Evolutionary conservation across 2,797 vertebrate genomes (phyloP), one percentile per base, ranked within the genome.

Genomic region (Circus cinereus): DNA sequence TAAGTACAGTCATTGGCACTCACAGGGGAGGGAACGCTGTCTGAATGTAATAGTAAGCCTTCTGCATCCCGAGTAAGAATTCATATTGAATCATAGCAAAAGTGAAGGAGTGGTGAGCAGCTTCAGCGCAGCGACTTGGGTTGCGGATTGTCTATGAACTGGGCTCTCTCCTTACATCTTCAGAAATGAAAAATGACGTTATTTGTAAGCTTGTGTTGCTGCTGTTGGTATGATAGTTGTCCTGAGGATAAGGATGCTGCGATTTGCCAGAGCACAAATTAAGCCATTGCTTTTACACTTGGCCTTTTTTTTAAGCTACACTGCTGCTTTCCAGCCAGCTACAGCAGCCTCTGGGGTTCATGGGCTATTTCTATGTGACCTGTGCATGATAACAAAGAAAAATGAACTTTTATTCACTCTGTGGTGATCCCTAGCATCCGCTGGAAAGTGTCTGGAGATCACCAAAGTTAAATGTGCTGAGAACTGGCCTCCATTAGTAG

Each of bases 191-290:
- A 80, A 63, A 36, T 9, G 7, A 64, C 32, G 13, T 18, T 74
- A 16, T 20, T 42, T 36, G 53, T 36, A 68, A 80, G 24, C 34
- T 65, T 4, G 19, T 0, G 0, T 36, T 48, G 68, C 82, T 93
- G 91, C 84, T 92, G 73, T 27, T 8, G 14, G n/a, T 2, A 0
- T 19, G 92, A 67, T 14, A 36, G 87, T 4, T 94, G 69, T 91
- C 80, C 91, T 74, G 79, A 74, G 94, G 88, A 95, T 30, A 76
- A 88, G 85, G 91, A 87, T 92, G 93, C 83, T 86, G 82, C 0
- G 0, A 93, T 93, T 47, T 84, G 54, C 79, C 73, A 84, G 48
- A 62, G 76, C 48, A 24, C 69, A 84, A 78, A 92, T 93, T 47
- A 72, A 90, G 38, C 24, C 36, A 10, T 80, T 93, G 53, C 70